phyloP scores from a whole-genome alignment of 1,140 invertebrate genomes.

The Zaprionus ornatus region DNA sequence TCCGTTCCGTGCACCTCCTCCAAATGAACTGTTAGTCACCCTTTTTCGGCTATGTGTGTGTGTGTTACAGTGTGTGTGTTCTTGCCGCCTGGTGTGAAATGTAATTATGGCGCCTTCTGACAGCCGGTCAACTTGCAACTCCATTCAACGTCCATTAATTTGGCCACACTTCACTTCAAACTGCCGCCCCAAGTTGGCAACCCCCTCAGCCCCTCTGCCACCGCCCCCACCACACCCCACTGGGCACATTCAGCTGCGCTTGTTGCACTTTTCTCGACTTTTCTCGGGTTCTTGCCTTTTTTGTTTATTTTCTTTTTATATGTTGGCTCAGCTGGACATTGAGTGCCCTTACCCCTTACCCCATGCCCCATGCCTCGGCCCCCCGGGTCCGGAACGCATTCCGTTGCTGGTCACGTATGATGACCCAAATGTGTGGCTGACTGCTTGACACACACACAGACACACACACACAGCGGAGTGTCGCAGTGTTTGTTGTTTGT shows the following conservation, averaged over 20 bases:
- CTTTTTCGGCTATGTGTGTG: conserved; percentile 29
- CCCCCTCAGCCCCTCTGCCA: not conserved
- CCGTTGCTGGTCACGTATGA: conserved; percentile 71
- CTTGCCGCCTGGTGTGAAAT: conserved; percentile 70
- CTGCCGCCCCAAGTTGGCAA: not conserved
- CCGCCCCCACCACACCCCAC: not conserved
- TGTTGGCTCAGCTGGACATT: conserved; percentile 69
- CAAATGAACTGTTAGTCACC: conserved; percentile 17
- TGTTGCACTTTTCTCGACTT: conserved; percentile 46
- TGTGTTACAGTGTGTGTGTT: conserved; percentile 8
- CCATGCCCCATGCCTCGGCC: not conserved
- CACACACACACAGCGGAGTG: conserved; percentile 11
- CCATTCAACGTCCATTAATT: conserved; percentile 74
- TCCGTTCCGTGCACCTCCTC: not conserved
- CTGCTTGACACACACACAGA: conserved; percentile 9
- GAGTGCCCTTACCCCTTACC: not conserved
- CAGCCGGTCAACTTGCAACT: conserved; percentile 77
- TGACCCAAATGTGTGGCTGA: conserved; percentile 63
- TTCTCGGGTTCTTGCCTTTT: conserved; percentile 17
- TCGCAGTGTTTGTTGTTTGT: conserved; percentile 34
- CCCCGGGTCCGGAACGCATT: conserved; percentile 29
- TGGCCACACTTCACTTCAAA: conserved; percentile 62
- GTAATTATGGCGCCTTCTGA: conserved; percentile 79
- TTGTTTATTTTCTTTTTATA: conserved; percentile 70
- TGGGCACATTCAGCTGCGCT: conserved; percentile 20